Evolutionary conservation across 1,140 invertebrate genomes (phyloP).

Genomic region (Leptinotarsa defecta): DNA sequence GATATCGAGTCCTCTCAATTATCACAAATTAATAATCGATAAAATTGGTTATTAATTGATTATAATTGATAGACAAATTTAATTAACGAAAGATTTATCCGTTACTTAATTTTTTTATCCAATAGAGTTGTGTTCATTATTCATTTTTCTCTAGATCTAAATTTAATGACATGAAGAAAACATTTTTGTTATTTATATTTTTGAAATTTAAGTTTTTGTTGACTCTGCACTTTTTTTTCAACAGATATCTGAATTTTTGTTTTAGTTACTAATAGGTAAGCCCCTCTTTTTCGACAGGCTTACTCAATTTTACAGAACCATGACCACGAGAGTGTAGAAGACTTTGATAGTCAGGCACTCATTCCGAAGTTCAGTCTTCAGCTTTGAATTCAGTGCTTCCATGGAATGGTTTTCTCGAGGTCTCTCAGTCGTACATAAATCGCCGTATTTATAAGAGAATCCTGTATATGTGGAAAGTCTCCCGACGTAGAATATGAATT

Average conservation of each 20-base stretch:
- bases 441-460: background rate
- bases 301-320: background rate
- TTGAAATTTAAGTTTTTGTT: background rate
- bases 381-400: slow-evolving; percentile 4
- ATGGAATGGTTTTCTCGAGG: background rate
- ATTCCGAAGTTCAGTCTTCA: background rate
- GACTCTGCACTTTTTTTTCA: background rate
- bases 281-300: slow-evolving; percentile 21
- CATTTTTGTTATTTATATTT: background rate
- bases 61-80: too few relatives aligned
- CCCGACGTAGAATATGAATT: too few relatives aligned
- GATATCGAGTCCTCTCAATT: background rate
- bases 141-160: too few relatives aligned
- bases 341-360: background rate
- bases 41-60: too few relatives aligned
- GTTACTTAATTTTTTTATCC: too few relatives aligned
- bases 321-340: background rate
- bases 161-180: too few relatives aligned
- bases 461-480: too few relatives aligned
- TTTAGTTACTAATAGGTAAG: slow-evolving; percentile 21
- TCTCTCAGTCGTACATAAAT: slow-evolving; percentile 4
- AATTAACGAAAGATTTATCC: too few relatives aligned
- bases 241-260: background rate
- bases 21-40: too few relatives aligned
- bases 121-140: too few relatives aligned